These are phyloP conservation scores for Anoura caudifer DNA, from an alignment of 2,113 vertebrate genomes.

Conservation along the genomic window DNA sequence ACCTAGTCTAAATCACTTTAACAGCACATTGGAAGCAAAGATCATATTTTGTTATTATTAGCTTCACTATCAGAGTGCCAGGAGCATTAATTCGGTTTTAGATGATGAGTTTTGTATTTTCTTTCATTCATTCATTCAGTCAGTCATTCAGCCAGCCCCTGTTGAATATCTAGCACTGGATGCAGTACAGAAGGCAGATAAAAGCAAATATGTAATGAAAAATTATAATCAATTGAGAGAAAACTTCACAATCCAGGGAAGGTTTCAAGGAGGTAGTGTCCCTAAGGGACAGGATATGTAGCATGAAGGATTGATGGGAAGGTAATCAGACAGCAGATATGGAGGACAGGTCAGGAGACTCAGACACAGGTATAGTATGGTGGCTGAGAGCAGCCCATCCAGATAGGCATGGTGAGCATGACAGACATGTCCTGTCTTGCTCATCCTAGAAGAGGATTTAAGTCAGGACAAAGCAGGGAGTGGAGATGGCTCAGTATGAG, in stretches of 20 bases:
- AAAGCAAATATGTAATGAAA: not conserved
- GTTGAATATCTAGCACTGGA: not conserved
- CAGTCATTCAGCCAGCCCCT: not conserved
- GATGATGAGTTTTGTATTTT: not conserved
- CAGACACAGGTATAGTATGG: rapidly evolving
- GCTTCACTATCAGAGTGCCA: not conserved
- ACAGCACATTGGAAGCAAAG: not conserved
- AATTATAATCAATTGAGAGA: not conserved
- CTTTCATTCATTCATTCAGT: not conserved
- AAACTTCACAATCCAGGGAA: not conserved
- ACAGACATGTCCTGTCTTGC: not conserved
- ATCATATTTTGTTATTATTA: not conserved
- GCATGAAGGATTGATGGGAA: not conserved
- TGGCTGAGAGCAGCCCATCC: too few species aligned
- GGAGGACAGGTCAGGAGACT: not conserved
- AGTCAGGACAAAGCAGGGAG: not conserved
- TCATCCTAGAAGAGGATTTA: not conserved
- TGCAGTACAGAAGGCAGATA: not conserved
- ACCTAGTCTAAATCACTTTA: not conserved
- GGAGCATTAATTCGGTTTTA: not conserved
- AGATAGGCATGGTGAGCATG: rapidly evolving
- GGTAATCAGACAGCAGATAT: not conserved
- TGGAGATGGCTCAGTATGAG: not conserved
- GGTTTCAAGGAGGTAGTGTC: not conserved
- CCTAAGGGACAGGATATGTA: not conserved